A percentile compares a stretch with the other conserved stretches of the same genome.
Evolutionary conservation across 1,140 invertebrate genomes (phyloP).

Genomic region (Drosophila paulistorum): DNA sequence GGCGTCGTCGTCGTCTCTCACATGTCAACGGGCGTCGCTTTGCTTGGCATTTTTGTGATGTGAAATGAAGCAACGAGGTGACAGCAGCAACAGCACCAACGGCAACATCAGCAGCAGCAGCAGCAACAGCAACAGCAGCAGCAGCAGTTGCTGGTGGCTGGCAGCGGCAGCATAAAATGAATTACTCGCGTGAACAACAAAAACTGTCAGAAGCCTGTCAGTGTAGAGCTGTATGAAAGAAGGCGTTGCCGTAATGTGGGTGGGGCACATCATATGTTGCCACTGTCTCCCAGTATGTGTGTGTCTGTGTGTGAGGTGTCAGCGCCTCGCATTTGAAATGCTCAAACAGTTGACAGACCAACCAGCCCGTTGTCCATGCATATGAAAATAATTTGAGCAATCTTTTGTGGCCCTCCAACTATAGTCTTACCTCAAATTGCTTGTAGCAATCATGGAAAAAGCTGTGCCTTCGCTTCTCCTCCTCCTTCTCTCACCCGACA

Average conservation of each 20-base stretch:
- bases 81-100: slow-evolving; percentile 60
- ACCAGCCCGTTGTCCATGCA: slow-evolving; percentile 27
- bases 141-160: slow-evolving; percentile 44
- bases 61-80: slow-evolving; percentile 82
- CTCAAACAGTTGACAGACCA: slow-evolving; percentile 74
- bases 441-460: slow-evolving; percentile 76
- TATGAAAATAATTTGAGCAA: slow-evolving; percentile 12
- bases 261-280: slow-evolving; percentile 41
- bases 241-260: slow-evolving; percentile 42
- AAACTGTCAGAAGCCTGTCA: slow-evolving; percentile 82
- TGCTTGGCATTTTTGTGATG: slow-evolving; percentile 82
- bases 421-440: slow-evolving; percentile 80
- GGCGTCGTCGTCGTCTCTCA: slow-evolving; percentile 68
- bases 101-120: slow-evolving; percentile 35
- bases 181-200: slow-evolving; percentile 83
- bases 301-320: slow-evolving; percentile 61
- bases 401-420: slow-evolving; percentile 34
- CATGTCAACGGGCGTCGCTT: slow-evolving; percentile 83
- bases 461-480: slow-evolving; percentile 44
- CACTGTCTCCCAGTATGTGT: slow-evolving; percentile 26
- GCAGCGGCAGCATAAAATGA: slow-evolving; percentile 76
- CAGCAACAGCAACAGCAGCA: slow-evolving; percentile 41
- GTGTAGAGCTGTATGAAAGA: slow-evolving; percentile 34
- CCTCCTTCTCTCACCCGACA: slow-evolving; percentile 3
- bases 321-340: slow-evolving; percentile 75